Evolutionary conservation across 2,888 invertebrate genomes (phyloP).

Genomic region (Drosophila histrio): DNA sequence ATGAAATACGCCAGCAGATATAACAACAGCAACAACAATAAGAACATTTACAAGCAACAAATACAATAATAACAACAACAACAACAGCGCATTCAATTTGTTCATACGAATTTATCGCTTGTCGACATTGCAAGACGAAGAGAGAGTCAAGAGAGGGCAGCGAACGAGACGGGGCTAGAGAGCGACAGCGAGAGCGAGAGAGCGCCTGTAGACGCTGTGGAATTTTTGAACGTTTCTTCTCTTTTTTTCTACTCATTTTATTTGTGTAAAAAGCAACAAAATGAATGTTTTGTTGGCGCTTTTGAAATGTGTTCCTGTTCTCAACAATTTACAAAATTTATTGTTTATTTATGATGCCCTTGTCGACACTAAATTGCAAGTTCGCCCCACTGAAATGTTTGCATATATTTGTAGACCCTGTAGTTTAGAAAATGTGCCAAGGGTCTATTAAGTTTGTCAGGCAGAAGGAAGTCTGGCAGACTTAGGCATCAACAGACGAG

Average conservation of each 20-base stretch:
- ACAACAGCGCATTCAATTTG: slow-evolving; percentile 61
- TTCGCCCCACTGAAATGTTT: slow-evolving; percentile 11
- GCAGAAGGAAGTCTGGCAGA: too few species aligned
- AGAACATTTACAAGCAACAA: slow-evolving; percentile 16
- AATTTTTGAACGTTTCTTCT: slow-evolving; percentile 53
- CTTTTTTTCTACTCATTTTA: background rate
- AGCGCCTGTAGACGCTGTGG: slow-evolving; percentile 48
- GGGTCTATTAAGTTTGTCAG: too few species aligned
- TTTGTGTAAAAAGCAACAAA: slow-evolving; percentile 49
- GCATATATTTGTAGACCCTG: background rate
- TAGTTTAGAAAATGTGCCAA: too few species aligned
- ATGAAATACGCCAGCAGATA: slow-evolving; percentile 59
- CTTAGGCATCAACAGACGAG: too few species aligned
- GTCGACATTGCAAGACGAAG: slow-evolving; percentile 15
- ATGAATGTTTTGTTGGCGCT: slow-evolving; percentile 55
- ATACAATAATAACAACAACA: slow-evolving; percentile 35
- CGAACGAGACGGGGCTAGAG: background rate
- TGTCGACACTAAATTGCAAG: slow-evolving; percentile 56
- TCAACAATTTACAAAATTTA: slow-evolving; percentile 45
- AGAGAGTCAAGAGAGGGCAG: background rate
- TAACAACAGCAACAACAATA: slow-evolving; percentile 28
- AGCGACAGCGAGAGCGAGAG: background rate
- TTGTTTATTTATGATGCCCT: slow-evolving; percentile 56
- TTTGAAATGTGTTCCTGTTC: slow-evolving; percentile 49
- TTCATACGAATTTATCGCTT: slow-evolving; percentile 72